A percentile compares a stretch with the other conserved stretches of the same genome.
Conservation (phyloP, 2,113 vertebrate genomes). For the Cyanoliseus patagonus region DNA sequence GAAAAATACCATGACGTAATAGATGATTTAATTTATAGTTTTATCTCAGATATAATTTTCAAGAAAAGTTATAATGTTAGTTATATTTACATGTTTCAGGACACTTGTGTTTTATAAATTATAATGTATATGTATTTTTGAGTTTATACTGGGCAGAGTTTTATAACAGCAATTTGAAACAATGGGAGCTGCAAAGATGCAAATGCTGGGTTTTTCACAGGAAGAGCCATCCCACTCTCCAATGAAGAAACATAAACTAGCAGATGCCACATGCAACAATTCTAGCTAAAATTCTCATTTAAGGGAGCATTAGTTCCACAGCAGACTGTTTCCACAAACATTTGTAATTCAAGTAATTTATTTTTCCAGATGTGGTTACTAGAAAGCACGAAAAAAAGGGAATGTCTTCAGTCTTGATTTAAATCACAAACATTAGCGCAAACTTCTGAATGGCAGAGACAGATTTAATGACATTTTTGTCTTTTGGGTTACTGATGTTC, state of each 20-base stretch:
- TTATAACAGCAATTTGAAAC: neutral
- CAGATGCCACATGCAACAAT: neutral
- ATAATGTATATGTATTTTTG: neutral
- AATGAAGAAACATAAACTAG: neutral
- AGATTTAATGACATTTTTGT: neutral
- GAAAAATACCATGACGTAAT: neutral
- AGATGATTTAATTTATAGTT: neutral
- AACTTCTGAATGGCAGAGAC: neutral
- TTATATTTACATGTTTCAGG: neutral
- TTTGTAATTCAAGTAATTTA: neutral
- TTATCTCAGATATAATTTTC: neutral
- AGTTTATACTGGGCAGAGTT: neutral
- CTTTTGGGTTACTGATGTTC: neutral
- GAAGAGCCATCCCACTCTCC: neutral
- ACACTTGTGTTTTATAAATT: neutral
- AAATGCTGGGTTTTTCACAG: neutral
- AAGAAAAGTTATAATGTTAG: neutral
- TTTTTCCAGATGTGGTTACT: neutral
- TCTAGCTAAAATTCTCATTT: neutral
- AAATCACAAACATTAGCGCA: neutral
- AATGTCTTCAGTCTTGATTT: neutral
- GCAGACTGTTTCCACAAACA: neutral
- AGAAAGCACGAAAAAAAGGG: neutral
- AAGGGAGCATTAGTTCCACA: neutral
- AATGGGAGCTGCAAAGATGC: neutral